phyloP scores from a whole-genome alignment of 2,113 vertebrate species.

The Odocoileus hemionus region DNA sequence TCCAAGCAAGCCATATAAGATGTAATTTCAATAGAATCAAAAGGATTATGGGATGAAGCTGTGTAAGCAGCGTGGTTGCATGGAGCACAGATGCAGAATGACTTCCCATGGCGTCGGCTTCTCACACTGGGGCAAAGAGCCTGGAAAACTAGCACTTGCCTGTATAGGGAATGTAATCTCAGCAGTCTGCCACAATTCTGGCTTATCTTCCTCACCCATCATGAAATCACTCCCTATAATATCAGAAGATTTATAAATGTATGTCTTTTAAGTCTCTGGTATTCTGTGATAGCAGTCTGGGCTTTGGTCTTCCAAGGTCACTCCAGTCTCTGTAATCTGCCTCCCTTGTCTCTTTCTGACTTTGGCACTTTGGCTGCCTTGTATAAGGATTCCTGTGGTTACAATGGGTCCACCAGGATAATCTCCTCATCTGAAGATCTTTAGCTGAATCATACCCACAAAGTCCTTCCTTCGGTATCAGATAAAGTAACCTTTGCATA shows the following conservation, averaged over 20 bases:
- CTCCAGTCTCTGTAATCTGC: background rate
- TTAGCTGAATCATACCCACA: background rate
- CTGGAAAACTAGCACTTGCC: background rate
- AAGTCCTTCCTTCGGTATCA: background rate
- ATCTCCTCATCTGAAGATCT: background rate
- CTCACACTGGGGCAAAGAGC: fast-evolving
- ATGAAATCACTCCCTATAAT: background rate
- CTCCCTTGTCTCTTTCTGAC: background rate
- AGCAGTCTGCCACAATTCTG: background rate
- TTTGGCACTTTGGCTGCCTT: background rate
- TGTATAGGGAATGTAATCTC: background rate
- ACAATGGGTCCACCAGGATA: background rate
- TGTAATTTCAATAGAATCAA: background rate
- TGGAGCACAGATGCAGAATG: background rate
- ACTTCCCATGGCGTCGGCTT: background rate
- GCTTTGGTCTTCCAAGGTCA: background rate
- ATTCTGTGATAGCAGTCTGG: background rate
- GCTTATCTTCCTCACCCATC: background rate
- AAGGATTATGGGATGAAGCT: background rate
- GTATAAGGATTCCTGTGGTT: background rate
- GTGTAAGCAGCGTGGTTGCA: background rate
- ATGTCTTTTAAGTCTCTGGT: background rate
- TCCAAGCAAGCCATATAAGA: background rate
- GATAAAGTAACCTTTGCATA: background rate
- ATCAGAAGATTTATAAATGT: background rate